phyloP scores from a whole-genome alignment of 2,888 invertebrate species.

The Idaea aversata region DNA sequence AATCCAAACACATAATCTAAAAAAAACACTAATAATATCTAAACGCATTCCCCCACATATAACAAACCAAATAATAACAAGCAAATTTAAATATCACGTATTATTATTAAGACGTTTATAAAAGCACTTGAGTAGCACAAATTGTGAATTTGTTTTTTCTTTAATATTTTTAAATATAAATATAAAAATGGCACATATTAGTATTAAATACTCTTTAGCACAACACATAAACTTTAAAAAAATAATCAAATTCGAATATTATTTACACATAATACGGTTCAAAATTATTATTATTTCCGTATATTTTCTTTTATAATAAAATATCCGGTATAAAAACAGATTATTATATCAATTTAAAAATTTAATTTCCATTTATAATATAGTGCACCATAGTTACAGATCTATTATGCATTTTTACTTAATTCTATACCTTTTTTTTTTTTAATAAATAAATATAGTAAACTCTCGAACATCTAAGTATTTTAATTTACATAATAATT shows the following conservation, averaged over 20 bases:
- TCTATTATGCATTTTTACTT: constrained; percentile 48
- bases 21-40: constrained; percentile 42
- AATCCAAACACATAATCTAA: constrained; percentile 46
- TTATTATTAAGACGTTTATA: constrained; percentile 59
- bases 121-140: constrained; percentile 77
- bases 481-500: constrained; percentile 53
- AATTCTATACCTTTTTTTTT: constrained; percentile 39
- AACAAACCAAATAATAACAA: constrained; percentile 60
- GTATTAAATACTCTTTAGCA: constrained; percentile 61
- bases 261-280: constrained; percentile 67
- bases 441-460: constrained; percentile 48
- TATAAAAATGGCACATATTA: constrained; percentile 72
- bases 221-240: constrained; percentile 54
- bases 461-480: constrained; percentile 46
- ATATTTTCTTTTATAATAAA: constrained; percentile 33
- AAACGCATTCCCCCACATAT: constrained; percentile 48
- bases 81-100: constrained; percentile 77
- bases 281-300: constrained; percentile 56
- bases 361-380: constrained; percentile 56
- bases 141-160: constrained; percentile 48
- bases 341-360: constrained; percentile 40
- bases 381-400: constrained; percentile 73
- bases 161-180: constrained; percentile 37
- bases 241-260: constrained; percentile 57
- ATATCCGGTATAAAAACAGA: constrained; percentile 44